A percentile compares a stretch with the other conserved stretches of the same genome.
Conservation (phyloP, 2,888 invertebrate species). For the Lathronympha strigana region DNA sequence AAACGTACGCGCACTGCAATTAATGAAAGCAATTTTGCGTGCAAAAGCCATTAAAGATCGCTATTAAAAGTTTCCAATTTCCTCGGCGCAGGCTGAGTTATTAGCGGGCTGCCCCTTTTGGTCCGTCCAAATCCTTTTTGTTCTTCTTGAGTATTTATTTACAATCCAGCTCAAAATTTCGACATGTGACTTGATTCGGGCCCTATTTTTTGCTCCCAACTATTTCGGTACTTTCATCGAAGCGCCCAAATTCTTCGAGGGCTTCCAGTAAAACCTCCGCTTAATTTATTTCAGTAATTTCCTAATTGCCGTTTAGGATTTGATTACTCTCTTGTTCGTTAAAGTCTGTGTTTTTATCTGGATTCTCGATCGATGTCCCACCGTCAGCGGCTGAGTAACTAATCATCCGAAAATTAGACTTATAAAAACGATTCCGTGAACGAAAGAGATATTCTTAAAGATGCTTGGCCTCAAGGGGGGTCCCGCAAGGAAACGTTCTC, state of each 20-base stretch:
- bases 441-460: constrained; percentile 69
- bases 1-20: constrained; percentile 61
- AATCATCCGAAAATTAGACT: constrained; percentile 71
- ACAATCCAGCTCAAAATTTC: constrained; percentile 44
- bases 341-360: constrained; percentile 60
- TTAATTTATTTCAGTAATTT: constrained; percentile 49
- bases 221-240: constrained; percentile 39
- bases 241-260: constrained; percentile 50
- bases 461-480: constrained; percentile 76
- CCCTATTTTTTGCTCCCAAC: constrained; percentile 43
- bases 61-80: constrained; percentile 73
- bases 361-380: constrained; percentile 64
- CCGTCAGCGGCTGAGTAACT: constrained; percentile 61
- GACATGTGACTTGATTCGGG: constrained; percentile 32
- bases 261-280: constrained; percentile 42
- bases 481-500: constrained; percentile 62
- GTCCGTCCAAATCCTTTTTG: constrained; percentile 59
- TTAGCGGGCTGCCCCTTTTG: constrained; percentile 61
- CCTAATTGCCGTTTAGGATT: constrained; percentile 54
- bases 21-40: constrained; percentile 70
- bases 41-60: constrained; percentile 67
- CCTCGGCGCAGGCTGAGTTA: constrained; percentile 61
- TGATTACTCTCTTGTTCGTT: constrained; percentile 53
- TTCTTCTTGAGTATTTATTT: constrained; percentile 72
- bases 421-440: constrained; percentile 65